Percentiles rank a stretch among this genome's conserved stretches.
These are phyloP conservation scores for Phanerotoma sp. DNA, from an alignment of 2,888 invertebrate species.

Conservation along the genomic window DNA sequence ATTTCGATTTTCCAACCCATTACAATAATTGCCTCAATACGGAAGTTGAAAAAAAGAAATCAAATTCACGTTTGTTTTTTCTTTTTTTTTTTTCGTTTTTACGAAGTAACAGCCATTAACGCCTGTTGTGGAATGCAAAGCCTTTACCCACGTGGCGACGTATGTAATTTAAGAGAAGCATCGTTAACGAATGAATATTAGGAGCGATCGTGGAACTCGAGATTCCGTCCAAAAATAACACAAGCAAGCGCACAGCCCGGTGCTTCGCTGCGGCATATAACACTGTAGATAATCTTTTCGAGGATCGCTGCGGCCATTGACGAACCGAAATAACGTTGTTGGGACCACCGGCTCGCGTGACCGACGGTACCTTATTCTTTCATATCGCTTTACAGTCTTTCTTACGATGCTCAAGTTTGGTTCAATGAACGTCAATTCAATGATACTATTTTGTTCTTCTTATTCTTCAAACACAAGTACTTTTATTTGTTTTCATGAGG, in stretches of 20 bases:
- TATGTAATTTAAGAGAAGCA: slow-evolving; percentile 3
- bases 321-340: slow-evolving; percentile 31
- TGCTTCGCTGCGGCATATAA: slow-evolving; percentile 1
- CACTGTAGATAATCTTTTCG: slow-evolving; percentile 13
- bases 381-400: slow-evolving; percentile 12
- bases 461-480: background rate
- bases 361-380: slow-evolving; percentile 18
- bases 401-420: slow-evolving; percentile 1
- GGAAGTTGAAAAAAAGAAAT: too few species aligned
- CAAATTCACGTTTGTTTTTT: too few species aligned
- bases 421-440: slow-evolving; percentile 19
- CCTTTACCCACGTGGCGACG: background rate
- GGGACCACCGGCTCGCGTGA: slow-evolving; percentile 19
- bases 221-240: slow-evolving; percentile 23
- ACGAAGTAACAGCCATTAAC: background rate
- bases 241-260: slow-evolving; percentile 10
- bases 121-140: background rate
- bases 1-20: too few species aligned
- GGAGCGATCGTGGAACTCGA: slow-evolving; percentile 19
- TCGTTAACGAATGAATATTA: slow-evolving; percentile 15
- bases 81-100: too few species aligned
- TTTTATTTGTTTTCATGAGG: background rate
- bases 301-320: slow-evolving; percentile 25
- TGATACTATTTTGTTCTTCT: background rate
- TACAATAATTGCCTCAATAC: too few species aligned